Percentiles rank a stretch among this genome's conserved stretches.
Evolutionary conservation across 1,140 invertebrate species (phyloP).

Genomic region (Agrypnia vestita): DNA sequence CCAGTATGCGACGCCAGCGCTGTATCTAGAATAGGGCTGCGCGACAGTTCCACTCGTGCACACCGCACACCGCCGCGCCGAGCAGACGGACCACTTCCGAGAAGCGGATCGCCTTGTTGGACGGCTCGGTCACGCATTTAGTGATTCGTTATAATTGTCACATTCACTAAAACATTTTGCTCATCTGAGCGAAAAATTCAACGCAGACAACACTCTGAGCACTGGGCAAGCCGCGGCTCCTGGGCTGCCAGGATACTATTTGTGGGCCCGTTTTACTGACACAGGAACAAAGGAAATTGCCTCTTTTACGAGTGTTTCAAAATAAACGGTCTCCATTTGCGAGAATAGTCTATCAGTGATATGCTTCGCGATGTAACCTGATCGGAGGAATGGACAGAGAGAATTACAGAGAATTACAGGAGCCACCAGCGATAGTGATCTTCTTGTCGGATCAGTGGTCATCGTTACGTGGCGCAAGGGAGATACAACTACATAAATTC

Average conservation of each 20-base stretch:
- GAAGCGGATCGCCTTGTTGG: conserved; percentile 23
- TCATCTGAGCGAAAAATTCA: conserved; percentile 31
- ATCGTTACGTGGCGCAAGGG: background rate
- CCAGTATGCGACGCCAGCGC: too few relatives aligned
- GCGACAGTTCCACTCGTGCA: background rate
- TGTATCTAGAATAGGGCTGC: too few relatives aligned
- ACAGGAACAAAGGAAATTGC: background rate
- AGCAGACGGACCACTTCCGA: background rate
- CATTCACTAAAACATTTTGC: conserved; percentile 32
- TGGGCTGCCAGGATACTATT: background rate
- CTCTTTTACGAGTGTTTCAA: background rate
- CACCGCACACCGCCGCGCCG: too few relatives aligned
- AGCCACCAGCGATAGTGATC: conserved; percentile 12
- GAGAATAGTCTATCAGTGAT: background rate
- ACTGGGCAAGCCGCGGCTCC: background rate
- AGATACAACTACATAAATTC: background rate
- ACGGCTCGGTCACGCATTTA: conserved; percentile 37
- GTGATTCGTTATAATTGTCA: conserved; percentile 40
- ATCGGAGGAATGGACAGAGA: background rate
- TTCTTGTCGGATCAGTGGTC: background rate
- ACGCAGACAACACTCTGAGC: background rate
- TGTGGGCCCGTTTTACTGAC: background rate
- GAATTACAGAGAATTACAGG: conserved; percentile 25
- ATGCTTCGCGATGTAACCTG: conserved; percentile 5
- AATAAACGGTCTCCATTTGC: background rate